Evolutionary conservation across 2,888 invertebrate genomes (phyloP), one percentile per base, ranked within the genome.

Genomic region (Idaea straminata): DNA sequence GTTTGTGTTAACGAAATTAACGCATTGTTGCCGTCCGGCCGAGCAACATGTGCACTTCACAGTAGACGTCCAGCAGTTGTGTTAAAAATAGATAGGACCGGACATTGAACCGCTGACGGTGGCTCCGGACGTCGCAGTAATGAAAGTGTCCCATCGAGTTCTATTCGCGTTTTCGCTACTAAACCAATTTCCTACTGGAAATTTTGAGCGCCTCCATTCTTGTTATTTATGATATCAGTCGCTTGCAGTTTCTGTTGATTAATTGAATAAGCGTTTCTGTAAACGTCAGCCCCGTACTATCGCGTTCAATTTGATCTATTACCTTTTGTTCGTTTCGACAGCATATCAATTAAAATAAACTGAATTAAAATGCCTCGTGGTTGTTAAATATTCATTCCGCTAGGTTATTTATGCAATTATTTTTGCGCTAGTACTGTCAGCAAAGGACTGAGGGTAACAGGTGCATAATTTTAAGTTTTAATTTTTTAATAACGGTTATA

Each of bases 71-170:
- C 80, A 77, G 79, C 79, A 80, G 82, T 78, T 72, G 78, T 75
- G 84, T 86, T 91, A 91, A 89, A 91, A 89, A 92, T 91, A 92
- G 90, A 85, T 79, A 76, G 77, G 73, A 83, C 86, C 90, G 92
- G 90, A 88, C 92, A 88, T 91, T 91, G 90, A 91, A 90, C 92
- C 80, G 87, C 76, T 77, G 77, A 89, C 79, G 85, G 76, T 77
- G 76, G 79, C 82, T 81, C 83, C 87, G 91, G 90, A 90, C 91
- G 87, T 83, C 82, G 79, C 76, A 76, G 83, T 88, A 88, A 89
- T 91, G 86, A 88, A 90, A 90, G 82, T 90, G 90, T 89, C 89
- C 84, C 83, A 83, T 82, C 77, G 79, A 72, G 78, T 81, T 78
- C 80, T 69, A 71, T 76, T 68, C 77, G 77, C 80, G 78, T 83